Base-by-base conservation (phyloP, 2,113 vertebrate genomes). In the Strix aluco region DNA sequence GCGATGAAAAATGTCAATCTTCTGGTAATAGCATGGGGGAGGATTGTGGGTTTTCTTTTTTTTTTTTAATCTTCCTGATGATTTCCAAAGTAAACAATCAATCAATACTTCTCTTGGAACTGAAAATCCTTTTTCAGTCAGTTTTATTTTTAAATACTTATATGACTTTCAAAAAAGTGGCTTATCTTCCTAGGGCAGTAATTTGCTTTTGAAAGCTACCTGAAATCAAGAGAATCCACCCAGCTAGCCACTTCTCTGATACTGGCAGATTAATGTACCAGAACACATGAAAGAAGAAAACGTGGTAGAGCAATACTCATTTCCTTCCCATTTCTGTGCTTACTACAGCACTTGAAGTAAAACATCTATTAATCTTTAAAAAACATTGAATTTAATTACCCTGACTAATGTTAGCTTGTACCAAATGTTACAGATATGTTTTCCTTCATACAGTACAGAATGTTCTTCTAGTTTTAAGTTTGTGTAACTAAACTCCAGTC, bases 361-460 rank as follows among this genome's bases (percentile, higher is more conserved):
- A 98, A 96, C 96, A 97, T 97, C 97, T 97, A 98, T 98, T 98
- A 98, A 98, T 98, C 97, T 98, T 98, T 97, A 80, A 98, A 98
- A 97, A 97, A 98, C 94, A 98, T 96, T 98, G 94, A 95, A 98
- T 98, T 97, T 98, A 98, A 98, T 98, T 98, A 98, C 96, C 97
- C 97, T 98, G 97, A 97, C 97, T 98, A 98, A 98, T 97, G 96
- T 97, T 98, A 97, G 96, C 96, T 98, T 98, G 97, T 98, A 98
- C 97, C 96, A 97, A 98, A 97, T 98, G 97, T 98, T 98, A 97
- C 91, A 97, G 97, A 97, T 97, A 98, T 96, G 96, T 98, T 98
- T 98, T 97, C 94, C 96, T 96, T 98, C 93, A 97, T 97, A 96
- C 91, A 97, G 98, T 97, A 98, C 98, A 98, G 97, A 98, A 97